Conservation (phyloP, 2,113 vertebrate genomes). For the Rhinichthys klamathensis region DNA sequence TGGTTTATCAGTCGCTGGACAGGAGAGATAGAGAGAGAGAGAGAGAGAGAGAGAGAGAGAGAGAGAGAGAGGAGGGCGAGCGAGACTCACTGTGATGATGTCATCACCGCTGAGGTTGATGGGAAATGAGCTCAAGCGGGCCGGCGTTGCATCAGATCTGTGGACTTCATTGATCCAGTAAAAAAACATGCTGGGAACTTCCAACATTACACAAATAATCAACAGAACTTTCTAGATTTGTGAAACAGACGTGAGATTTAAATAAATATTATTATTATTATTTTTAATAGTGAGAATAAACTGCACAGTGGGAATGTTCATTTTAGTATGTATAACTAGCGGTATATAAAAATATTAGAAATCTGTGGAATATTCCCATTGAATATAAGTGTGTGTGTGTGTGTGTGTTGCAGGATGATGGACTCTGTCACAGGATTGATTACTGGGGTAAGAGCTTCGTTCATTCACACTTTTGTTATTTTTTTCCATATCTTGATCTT, state of each 20-base stretch:
- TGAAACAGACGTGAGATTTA: too few relatives aligned
- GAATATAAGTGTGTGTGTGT: neutral
- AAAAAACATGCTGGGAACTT: neutral
- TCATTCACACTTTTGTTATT: neutral
- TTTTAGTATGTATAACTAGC: too few relatives aligned
- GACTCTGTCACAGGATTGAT: slow-evolving; percentile 41
- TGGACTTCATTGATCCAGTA: neutral
- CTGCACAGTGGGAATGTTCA: neutral
- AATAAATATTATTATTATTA: too few relatives aligned
- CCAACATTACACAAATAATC: neutral
- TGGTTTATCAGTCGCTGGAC: neutral
- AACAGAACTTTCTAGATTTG: too few relatives aligned
- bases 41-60: neutral
- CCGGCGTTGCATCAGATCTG: slow-evolving; percentile 7
- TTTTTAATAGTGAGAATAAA: neutral
- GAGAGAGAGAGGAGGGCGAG: neutral
- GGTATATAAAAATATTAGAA: neutral
- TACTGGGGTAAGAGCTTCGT: slow-evolving; percentile 40
- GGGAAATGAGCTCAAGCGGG: neutral
- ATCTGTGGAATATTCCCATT: neutral
- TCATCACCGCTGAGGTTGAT: slow-evolving; percentile 13
- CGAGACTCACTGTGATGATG: neutral
- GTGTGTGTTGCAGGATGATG: slow-evolving; percentile 28
- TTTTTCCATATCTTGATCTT: neutral
- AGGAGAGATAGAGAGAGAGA: neutral